These are phyloP conservation scores for Centropristis striata DNA, from an alignment of 2,113 vertebrate genomes.

Conservation along the genomic window DNA sequence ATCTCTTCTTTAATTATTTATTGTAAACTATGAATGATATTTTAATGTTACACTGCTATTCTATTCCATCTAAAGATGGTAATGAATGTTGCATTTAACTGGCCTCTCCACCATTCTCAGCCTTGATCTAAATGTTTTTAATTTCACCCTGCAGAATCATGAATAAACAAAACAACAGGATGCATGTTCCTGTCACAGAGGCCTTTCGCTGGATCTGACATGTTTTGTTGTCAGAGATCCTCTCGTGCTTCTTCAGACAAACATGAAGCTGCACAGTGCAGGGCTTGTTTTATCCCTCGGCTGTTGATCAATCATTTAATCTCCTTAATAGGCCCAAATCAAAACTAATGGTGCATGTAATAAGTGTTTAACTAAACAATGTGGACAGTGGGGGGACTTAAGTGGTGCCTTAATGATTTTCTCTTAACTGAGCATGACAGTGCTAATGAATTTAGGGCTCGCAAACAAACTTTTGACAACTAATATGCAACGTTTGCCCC, in stretches of 20 bases:
- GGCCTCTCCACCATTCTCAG: background rate
- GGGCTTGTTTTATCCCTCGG: constrained; percentile 60
- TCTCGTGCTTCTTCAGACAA: constrained; percentile 43
- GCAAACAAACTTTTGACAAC: constrained; percentile 72
- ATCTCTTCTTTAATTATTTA: background rate
- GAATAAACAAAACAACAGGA: constrained; percentile 64
- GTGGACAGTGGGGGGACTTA: constrained; percentile 69
- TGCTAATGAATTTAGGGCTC: constrained; percentile 62
- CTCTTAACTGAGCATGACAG: constrained; percentile 67
- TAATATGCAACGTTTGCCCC: constrained; percentile 57
- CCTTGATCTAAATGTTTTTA: constrained; percentile 63
- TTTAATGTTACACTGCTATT: background rate
- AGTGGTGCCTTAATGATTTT: constrained; percentile 57
- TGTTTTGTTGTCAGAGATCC: constrained; percentile 58
- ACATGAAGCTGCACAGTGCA: constrained; percentile 30
- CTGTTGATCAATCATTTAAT: constrained; percentile 79
- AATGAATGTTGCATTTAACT: constrained; percentile 35
- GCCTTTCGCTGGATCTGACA: constrained; percentile 56
- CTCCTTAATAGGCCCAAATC: constrained; percentile 76
- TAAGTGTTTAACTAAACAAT: constrained; percentile 75
- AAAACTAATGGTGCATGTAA: constrained; percentile 78
- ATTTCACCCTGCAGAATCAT: constrained; percentile 67
- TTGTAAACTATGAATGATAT: background rate
- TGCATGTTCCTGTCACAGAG: constrained; percentile 34
- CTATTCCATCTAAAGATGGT: constrained; percentile 14